These are phyloP conservation scores for Agapornis roseicollis DNA, from an alignment of 2,113 vertebrate genomes.

Conservation along the genomic window DNA sequence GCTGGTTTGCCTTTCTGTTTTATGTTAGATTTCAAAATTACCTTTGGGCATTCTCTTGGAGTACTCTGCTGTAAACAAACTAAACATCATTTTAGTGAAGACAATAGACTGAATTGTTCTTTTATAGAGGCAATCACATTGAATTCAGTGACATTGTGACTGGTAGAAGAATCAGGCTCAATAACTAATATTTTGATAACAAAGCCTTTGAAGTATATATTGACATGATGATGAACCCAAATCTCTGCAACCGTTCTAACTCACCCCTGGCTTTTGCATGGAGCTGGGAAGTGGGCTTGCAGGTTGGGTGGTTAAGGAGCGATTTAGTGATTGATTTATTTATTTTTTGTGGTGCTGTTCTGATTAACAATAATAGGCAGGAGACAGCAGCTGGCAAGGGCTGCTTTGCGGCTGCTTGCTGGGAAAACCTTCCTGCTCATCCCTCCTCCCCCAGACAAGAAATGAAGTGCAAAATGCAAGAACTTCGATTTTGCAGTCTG, in stretches of 20 bases:
- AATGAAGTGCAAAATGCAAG: not conserved
- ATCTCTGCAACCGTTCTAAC: not conserved
- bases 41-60: slow-evolving; percentile 31
- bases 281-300: not conserved
- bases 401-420: slow-evolving; percentile 43
- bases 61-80: not conserved
- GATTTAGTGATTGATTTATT: not conserved
- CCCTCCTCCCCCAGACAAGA: not conserved
- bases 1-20: not conserved
- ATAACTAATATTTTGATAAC: not conserved
- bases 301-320: not conserved
- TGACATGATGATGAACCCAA: not conserved
- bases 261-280: not conserved
- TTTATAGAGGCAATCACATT: not conserved
- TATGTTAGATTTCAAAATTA: not conserved
- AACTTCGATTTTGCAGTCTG: not conserved
- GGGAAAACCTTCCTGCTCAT: not conserved
- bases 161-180: not conserved
- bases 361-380: not conserved
- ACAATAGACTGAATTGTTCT: not conserved
- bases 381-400: not conserved
- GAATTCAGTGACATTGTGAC: not conserved
- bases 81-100: not conserved
- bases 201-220: not conserved
- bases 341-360: not conserved